Evolutionary conservation across 2,113 vertebrate genomes (phyloP), one percentile per base, ranked within the genome.

Genomic region (Rattus rattus): DNA sequence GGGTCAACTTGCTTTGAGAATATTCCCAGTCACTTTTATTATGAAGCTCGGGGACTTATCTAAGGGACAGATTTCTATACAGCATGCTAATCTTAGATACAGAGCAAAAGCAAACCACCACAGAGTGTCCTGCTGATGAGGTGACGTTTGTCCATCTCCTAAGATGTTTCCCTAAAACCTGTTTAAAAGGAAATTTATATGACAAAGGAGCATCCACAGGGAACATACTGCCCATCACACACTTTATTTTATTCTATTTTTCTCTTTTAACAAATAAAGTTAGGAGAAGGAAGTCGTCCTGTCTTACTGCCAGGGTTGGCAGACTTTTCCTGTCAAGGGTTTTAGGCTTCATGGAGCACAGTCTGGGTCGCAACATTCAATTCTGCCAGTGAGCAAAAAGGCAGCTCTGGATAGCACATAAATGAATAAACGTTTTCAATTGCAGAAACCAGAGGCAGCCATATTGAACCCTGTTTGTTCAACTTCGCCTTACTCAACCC

Each of bases 181-280:
- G 67, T 96, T 93, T 87, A 67, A 80, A 69, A 93, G 69, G 88
- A 94, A 95, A 92, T 63, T 30, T 20, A 87, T 36, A 1, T 65
- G 84, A 93, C 54, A 94, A n/a, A 94, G 93, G 88, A 95, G 8
- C 36, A 80, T 9, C 16, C 26, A n/a, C 79, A 39, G 81, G 76
- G 8, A 61, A 88, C 77, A 52, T 22, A 69, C 7, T 8, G 61
- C 7, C 33, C 12, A 54, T 36, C 54, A 20, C 30, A 20, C 56
- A 39, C n/a, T 86, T 84, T 92, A 36, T 36, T 52, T 77, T 52
- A 1, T 12, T 54, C 7, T 77, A 12, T 39, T 94, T 95, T 92
- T 36, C 59, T 36, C 30, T 75, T 90, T 94, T 79, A 54, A 90
- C 47, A 43, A 52, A 70, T 22, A 67, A 95, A 93, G 77, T 16